Evolutionary conservation across 2,113 vertebrate genomes (phyloP).

Genomic region (Protomyctophum bolini): DNA sequence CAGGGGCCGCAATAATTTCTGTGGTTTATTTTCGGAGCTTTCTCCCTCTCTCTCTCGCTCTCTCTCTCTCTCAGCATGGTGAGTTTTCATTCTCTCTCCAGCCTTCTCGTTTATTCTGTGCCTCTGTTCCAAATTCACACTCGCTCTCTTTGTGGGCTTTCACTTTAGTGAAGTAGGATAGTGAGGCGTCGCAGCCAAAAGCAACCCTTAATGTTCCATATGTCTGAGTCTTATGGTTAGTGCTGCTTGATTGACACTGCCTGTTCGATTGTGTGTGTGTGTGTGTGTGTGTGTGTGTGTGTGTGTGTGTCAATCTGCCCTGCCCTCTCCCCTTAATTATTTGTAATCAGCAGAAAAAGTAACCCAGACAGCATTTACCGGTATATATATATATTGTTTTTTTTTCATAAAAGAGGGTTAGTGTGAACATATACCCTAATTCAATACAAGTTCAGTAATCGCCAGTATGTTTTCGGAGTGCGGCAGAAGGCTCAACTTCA

Average conservation of each 20-base stretch:
- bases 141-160: slow-evolving; percentile 27
- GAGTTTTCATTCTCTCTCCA: not conserved
- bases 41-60: slow-evolving; percentile 26
- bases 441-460: too few species aligned
- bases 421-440: too few species aligned
- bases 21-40: slow-evolving; percentile 81
- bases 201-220: slow-evolving; percentile 61
- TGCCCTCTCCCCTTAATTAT: too few species aligned
- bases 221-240: slow-evolving; percentile 39
- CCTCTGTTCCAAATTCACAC: slow-evolving; percentile 56
- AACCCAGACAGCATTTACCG: too few species aligned
- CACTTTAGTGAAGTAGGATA: slow-evolving; percentile 46
- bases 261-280: slow-evolving; percentile 36
- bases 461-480: too few species aligned
- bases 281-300: not conserved
- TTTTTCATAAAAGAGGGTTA: too few species aligned
- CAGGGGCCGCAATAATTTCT: slow-evolving; percentile 82
- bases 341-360: too few species aligned
- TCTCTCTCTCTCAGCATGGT: slow-evolving; percentile 17
- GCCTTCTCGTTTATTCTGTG: slow-evolving; percentile 27
- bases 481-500: too few species aligned
- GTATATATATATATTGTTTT: too few species aligned
- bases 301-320: too few species aligned
- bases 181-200: slow-evolving; percentile 40
- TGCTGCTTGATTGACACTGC: slow-evolving; percentile 57